These are phyloP conservation scores for Zeuzera pyrina DNA, from an alignment of 2,888 invertebrate species.

Conservation along the genomic window DNA sequence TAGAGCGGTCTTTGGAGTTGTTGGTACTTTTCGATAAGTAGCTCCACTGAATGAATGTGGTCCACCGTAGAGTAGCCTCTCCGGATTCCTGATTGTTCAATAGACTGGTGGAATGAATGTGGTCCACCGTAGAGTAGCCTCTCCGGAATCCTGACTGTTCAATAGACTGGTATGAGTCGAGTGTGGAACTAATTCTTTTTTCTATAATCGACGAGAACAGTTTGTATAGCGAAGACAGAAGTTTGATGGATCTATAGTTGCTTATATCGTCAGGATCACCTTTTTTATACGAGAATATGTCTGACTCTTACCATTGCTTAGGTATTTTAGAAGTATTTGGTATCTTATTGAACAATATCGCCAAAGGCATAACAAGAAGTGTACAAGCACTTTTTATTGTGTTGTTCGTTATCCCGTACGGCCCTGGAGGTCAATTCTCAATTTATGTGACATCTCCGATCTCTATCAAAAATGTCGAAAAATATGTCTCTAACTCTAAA, in stretches of 20 bases:
- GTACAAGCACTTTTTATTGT: too few species aligned
- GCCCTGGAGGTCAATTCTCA: too few species aligned
- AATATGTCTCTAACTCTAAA: too few species aligned
- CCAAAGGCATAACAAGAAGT: too few species aligned
- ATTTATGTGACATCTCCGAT: too few species aligned
- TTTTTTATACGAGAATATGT: constrained; percentile 8
- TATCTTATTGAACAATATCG: too few species aligned
- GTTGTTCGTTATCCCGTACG: too few species aligned
- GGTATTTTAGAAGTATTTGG: too few species aligned
- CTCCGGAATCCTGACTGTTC: constrained; percentile 9
- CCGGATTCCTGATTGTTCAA: constrained; percentile 8
- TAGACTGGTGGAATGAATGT: constrained; percentile 9
- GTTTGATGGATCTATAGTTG: too few species aligned
- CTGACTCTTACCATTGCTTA: constrained; percentile 6
- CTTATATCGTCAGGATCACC: constrained; percentile 4
- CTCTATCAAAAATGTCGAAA: too few species aligned
- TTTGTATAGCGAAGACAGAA: too few species aligned
- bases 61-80: constrained; percentile 8
- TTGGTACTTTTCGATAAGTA: constrained; percentile 9
- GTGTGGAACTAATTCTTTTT: constrained; percentile 1
- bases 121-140: constrained; percentile 8
- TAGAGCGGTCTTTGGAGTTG: constrained; percentile 8
- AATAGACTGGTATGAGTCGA: constrained; percentile 5
- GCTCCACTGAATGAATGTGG: constrained; percentile 9
- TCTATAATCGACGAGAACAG: constrained; percentile 5